Percentiles rank a stretch among this genome's conserved stretches.
These are phyloP conservation scores for Noctuana brunneofusca DNA, from an alignment of 2,888 invertebrate genomes.

Conservation along the genomic window DNA sequence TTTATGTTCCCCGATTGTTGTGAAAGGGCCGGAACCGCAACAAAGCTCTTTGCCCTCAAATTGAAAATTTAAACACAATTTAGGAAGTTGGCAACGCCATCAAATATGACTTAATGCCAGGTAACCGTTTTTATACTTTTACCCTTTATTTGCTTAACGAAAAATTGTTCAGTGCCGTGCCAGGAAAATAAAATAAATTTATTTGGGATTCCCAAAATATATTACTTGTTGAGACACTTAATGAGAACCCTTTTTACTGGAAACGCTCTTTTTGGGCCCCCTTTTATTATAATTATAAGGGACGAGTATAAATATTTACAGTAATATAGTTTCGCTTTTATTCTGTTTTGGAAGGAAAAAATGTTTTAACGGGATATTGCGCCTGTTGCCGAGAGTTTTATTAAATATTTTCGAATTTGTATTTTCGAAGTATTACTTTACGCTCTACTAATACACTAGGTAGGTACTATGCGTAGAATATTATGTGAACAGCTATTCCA, in stretches of 20 bases:
- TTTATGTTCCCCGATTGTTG: constrained; percentile 14
- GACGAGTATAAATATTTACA: constrained; percentile 14
- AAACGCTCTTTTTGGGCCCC: constrained; percentile 1
- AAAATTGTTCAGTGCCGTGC: constrained; percentile 16
- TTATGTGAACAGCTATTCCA: too few species aligned
- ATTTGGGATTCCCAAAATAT: constrained; percentile 29
- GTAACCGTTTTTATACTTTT: constrained; percentile 24
- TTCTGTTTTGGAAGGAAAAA: neutral
- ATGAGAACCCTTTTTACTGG: constrained; percentile 20
- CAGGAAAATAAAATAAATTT: constrained; percentile 27
- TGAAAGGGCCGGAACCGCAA: constrained; percentile 26
- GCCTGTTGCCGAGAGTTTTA: too few species aligned
- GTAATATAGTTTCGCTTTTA: constrained; percentile 11
- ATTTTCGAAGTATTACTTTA: too few species aligned
- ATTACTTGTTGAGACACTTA: constrained; percentile 22
- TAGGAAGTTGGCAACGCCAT: constrained; percentile 29
- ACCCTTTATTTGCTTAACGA: constrained; percentile 28
- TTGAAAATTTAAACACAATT: constrained; percentile 34
- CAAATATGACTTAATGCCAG: constrained; percentile 33
- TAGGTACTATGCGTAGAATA: too few species aligned
- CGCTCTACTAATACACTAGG: too few species aligned
- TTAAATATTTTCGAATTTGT: too few species aligned
- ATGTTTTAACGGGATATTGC: neutral
- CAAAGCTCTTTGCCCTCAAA: constrained; percentile 24
- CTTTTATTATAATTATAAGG: neutral